Evolutionary conservation across 2,797 vertebrate genomes (phyloP).

Genomic region (Anabacerthia variegaticeps): DNA sequence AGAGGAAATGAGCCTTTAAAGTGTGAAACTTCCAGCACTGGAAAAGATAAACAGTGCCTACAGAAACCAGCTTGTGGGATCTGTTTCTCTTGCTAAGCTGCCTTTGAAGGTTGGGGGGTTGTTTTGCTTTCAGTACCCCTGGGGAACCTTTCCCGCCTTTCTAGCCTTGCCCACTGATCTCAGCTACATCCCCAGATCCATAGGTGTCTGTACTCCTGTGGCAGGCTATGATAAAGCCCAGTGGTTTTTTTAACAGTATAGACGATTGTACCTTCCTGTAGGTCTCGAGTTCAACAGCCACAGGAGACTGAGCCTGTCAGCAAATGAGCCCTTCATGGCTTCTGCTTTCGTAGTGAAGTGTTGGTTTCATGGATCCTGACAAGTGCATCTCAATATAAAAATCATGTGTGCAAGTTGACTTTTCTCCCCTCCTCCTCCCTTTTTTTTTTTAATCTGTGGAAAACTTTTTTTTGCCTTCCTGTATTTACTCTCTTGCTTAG

Average conservation of each 20-base stretch:
- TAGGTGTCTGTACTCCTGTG: neutral
- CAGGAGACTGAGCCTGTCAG: neutral
- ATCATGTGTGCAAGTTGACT: neutral
- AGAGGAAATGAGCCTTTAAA: constrained; percentile 32
- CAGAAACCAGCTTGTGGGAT: constrained; percentile 35
- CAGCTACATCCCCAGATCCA: neutral
- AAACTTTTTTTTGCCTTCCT: neutral
- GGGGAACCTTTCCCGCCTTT: neutral
- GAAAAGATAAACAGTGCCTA: constrained; percentile 18
- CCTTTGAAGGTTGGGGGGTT: constrained; percentile 13
- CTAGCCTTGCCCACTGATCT: neutral
- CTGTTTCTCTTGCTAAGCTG: constrained; percentile 9
- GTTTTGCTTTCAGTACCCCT: neutral
- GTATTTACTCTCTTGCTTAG: neutral
- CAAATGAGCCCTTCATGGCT: neutral
- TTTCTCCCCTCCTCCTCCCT: neutral
- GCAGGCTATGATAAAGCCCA: constrained; percentile 8
- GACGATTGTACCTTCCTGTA: constrained; percentile 19
- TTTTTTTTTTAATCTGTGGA: neutral
- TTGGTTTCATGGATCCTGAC: neutral
- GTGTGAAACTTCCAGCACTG: constrained; percentile 8
- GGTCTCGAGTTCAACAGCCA: neutral
- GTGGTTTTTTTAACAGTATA: neutral
- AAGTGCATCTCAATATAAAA: constrained; percentile 4
- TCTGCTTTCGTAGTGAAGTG: neutral